Evolutionary conservation across 2,113 vertebrate species (phyloP).

Genomic region (Clarias batrachus): DNA sequence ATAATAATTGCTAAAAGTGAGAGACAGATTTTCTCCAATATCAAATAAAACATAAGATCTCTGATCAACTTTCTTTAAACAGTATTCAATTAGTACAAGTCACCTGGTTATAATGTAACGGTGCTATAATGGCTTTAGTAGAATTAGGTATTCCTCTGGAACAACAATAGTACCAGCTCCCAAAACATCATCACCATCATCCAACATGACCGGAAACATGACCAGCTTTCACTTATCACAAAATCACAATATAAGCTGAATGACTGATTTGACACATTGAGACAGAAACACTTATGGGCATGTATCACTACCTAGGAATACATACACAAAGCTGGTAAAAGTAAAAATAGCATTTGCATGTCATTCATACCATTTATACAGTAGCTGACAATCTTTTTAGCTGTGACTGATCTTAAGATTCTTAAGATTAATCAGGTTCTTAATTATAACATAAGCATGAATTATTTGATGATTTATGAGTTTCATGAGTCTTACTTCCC

Average conservation of each 20-base stretch:
- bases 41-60: not conserved
- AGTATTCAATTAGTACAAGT: not conserved
- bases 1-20: not conserved
- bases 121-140: not conserved
- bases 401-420: conserved; percentile 21
- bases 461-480: conserved; percentile 23
- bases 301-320: not conserved
- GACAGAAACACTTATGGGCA: not conserved
- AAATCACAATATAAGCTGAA: not conserved
- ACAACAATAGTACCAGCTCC: not conserved
- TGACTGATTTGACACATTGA: not conserved
- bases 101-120: not conserved
- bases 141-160: not conserved
- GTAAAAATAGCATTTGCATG: no score
- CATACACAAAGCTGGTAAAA: not conserved
- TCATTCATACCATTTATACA: not conserved
- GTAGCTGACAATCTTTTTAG: not conserved
- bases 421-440: conserved; percentile 28
- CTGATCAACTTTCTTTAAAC: not conserved
- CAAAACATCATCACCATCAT: not conserved
- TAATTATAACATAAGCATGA: conserved; percentile 34
- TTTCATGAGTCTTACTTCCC: conserved; percentile 40
- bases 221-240: not conserved
- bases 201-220: not conserved
- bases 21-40: not conserved